Base-by-base conservation (phyloP, 2,797 vertebrate genomes). In the Gymnothorax reevesii region DNA sequence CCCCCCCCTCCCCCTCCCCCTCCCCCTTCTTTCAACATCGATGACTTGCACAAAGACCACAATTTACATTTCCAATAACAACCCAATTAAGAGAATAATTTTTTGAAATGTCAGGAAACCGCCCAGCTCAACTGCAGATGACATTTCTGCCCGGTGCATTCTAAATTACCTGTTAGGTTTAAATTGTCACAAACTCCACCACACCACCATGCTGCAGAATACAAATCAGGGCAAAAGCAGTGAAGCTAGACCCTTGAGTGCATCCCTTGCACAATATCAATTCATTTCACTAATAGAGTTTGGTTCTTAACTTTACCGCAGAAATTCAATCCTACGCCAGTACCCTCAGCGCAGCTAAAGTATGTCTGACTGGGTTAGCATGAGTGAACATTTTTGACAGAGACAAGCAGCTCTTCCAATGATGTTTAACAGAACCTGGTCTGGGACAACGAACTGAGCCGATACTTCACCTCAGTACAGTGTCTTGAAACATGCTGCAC, bases 181-280 rank as follows among this genome's bases (percentile, higher is more conserved):
- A 77, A 82, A 86, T 86, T 59, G 57, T 52, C 66, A 12, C 64
- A 57, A 87, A 77, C 57, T 42, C 15, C 33, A 33, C 57, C 57
- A 8, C 15, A 33, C 57, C n/a, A 27, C 25, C 52, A 0, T 54
- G 73, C 22, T 9, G 5, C 9, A 2, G 86, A 87, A 84, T 87
- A 79, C 83, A 84, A 59, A 84, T 84, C 4, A 84, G 73, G n/a
- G 22, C 42, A 7, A 55, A 71, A 42, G 54, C 71, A 79, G 57
- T 33, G 73, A 59, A 77, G 86, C 86, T 4, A 13, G 9, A 73
- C 22, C 73, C 25, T 4, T 33, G 15, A 57, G 15, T 7, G 57
- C 9, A 71, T 55, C 73, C 83, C 86, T 52, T 80, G 86, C 84
- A 84, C 80, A 84, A 87, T 80, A 84, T 77, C 86, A 80, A 57